Percentiles rank a stretch among this genome's conserved stretches.
Conservation (phyloP, 2,797 vertebrate species). For the Glossophaga mutica region DNA sequence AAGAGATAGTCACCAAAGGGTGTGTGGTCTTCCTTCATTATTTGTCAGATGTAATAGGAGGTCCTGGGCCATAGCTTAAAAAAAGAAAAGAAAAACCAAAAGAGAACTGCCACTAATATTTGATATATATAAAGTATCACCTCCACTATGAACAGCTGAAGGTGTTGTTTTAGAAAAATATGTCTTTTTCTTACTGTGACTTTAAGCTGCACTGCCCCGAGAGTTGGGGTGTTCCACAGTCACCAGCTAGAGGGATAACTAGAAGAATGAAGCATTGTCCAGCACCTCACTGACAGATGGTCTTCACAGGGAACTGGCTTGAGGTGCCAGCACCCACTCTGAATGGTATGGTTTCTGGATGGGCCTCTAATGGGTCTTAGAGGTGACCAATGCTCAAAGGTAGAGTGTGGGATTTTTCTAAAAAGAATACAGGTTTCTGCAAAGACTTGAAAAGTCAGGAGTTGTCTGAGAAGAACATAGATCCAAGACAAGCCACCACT, state of each 20-base stretch:
- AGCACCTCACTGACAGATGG: fast-evolving
- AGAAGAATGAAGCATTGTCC: background rate
- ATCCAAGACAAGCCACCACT: background rate
- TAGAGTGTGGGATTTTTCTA: background rate
- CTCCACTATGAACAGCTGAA: fast-evolving
- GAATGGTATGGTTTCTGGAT: background rate
- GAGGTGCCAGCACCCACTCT: background rate
- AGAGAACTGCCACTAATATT: background rate
- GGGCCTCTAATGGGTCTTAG: background rate
- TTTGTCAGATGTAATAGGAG: background rate
- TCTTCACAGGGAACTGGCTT: background rate
- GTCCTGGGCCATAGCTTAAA: background rate
- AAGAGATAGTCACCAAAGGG: background rate
- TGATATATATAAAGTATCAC: background rate
- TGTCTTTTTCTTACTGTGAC: background rate
- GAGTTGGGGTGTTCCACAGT: background rate
- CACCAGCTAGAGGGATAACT: background rate
- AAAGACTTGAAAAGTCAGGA: background rate
- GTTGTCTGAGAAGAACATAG: background rate
- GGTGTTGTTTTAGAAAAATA: background rate
- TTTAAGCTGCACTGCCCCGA: background rate
- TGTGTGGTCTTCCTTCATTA: background rate
- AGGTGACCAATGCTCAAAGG: background rate
- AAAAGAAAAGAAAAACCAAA: background rate
- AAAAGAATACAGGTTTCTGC: background rate